These are phyloP conservation scores for Cichladusa arquata DNA, from an alignment of 2,113 vertebrate species.

Conservation along the genomic window DNA sequence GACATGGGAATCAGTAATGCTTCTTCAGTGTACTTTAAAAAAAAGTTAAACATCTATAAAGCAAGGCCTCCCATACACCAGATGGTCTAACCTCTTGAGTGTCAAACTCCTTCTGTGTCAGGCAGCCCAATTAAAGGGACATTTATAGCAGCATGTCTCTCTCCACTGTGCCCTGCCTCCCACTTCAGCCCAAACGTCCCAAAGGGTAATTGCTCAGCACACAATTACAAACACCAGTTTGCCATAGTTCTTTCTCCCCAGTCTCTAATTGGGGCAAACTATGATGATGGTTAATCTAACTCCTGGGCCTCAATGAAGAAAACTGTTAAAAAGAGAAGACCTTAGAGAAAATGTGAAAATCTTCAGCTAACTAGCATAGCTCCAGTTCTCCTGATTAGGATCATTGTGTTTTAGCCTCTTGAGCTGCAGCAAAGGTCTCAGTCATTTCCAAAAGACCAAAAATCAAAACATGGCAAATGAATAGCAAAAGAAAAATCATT, in stretches of 20 bases:
- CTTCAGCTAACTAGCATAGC: background rate
- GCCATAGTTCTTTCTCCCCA: background rate
- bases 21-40: slow-evolving; percentile 21
- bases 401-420: background rate
- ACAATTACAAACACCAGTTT: slow-evolving; percentile 51
- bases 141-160: slow-evolving; percentile 36
- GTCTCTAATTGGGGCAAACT: slow-evolving; percentile 36
- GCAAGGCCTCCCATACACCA: slow-evolving; percentile 15
- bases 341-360: background rate
- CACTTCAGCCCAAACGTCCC: background rate
- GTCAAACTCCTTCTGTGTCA: slow-evolving; percentile 41
- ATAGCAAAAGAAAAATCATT: background rate
- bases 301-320: background rate
- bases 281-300: slow-evolving; percentile 8
- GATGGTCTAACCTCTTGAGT: slow-evolving; percentile 52
- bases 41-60: slow-evolving; percentile 33
- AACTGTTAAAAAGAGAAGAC: background rate
- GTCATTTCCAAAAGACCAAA: background rate
- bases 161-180: slow-evolving; percentile 14
- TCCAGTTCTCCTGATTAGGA: background rate
- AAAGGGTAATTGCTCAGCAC: slow-evolving; percentile 56
- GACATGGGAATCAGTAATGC: slow-evolving; percentile 46
- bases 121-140: slow-evolving; percentile 55
- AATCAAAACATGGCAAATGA: background rate
- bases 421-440: background rate